Evolutionary conservation across 2,888 invertebrate genomes (phyloP).

Genomic region (Caenorhabditis panamensis): DNA sequence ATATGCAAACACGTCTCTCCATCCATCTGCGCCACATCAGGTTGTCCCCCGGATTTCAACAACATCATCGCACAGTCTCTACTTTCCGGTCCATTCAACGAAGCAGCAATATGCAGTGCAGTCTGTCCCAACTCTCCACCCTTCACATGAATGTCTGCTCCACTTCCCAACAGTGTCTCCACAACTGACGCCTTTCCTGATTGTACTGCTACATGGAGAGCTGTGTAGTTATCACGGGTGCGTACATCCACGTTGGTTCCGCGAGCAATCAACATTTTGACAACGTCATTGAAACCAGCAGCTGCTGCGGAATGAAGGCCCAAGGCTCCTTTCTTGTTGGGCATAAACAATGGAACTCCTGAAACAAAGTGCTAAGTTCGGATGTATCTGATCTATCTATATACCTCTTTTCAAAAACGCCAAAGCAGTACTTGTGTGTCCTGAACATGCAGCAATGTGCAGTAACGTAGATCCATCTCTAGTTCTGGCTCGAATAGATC

Average conservation of each 20-base stretch:
- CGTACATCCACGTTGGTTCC: constrained; percentile 96
- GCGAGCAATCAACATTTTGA: constrained; percentile 89
- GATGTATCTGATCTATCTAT: too few species aligned
- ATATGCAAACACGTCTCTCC: constrained; percentile 98
- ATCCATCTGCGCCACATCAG: constrained; percentile 93
- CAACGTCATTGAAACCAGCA: constrained; percentile 92
- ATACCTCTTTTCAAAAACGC: constrained; percentile 96
- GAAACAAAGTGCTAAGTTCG: too few species aligned
- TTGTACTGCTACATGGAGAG: constrained; percentile 94
- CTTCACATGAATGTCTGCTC: constrained; percentile 96
- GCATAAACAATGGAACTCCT: constrained; percentile 97
- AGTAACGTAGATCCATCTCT: constrained; percentile 95
- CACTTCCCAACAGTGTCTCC: constrained; percentile 89
- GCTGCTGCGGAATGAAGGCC: constrained; percentile 98
- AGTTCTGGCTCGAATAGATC: constrained; percentile 84
- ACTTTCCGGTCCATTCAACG: constrained; percentile 85
- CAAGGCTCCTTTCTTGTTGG: constrained; percentile 97
- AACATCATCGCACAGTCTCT: constrained; percentile 96
- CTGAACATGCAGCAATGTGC: constrained; percentile 97
- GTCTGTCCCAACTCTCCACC: constrained; percentile 89
- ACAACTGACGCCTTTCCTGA: constrained; percentile 82
- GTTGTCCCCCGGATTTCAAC: constrained; percentile 96
- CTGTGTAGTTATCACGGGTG: constrained; percentile 97
- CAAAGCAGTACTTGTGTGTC: constrained; percentile 97
- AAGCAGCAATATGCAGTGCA: constrained; percentile 89